Evolutionary conservation across 1,140 invertebrate species (phyloP).

Genomic region (Drosophila nebulosa): DNA sequence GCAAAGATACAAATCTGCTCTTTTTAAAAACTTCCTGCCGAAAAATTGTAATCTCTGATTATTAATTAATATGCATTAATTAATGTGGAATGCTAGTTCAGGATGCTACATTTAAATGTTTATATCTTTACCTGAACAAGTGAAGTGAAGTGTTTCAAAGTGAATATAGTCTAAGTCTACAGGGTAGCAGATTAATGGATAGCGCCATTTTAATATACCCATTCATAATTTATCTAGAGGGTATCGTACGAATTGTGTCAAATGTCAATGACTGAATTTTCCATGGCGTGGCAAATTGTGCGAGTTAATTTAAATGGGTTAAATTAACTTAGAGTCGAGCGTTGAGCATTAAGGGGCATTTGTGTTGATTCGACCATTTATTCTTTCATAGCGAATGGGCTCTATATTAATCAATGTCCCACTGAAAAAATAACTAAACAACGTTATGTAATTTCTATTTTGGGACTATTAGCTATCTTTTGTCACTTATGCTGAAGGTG

Average conservation of each 20-base stretch:
- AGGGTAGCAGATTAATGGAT: background rate
- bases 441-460: slow-evolving; percentile 66
- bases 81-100: too few species aligned
- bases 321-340: slow-evolving; percentile 70
- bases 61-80: too few species aligned
- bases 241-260: slow-evolving; percentile 53
- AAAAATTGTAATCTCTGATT: too few species aligned
- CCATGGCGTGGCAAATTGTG: slow-evolving; percentile 58
- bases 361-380: slow-evolving; percentile 25
- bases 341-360: slow-evolving; percentile 2
- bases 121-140: too few species aligned
- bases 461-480: slow-evolving; percentile 25
- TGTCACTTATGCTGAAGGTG: slow-evolving; percentile 57
- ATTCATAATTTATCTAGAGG: background rate
- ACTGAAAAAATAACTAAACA: slow-evolving; percentile 6
- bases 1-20: too few species aligned
- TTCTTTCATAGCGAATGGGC: background rate
- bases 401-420: background rate
- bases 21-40: too few species aligned
- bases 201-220: background rate
- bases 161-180: too few species aligned
- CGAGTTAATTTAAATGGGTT: slow-evolving; percentile 71
- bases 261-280: slow-evolving; percentile 62
- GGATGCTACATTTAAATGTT: too few species aligned
- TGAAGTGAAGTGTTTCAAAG: too few species aligned